Base-by-base conservation (phyloP, 2,113 vertebrate genomes). In the Amphiprion percula region DNA sequence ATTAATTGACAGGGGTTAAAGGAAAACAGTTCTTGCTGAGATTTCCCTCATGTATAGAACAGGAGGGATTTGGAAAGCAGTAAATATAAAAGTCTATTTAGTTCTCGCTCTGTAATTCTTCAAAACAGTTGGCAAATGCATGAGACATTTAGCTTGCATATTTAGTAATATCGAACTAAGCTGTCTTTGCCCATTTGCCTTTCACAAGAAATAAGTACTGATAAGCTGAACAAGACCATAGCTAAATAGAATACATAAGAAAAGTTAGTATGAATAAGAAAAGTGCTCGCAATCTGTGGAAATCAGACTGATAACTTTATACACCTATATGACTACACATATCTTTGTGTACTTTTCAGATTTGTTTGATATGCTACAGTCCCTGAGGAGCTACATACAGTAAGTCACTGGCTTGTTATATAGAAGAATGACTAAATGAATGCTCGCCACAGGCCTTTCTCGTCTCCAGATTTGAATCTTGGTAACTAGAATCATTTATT, bases 401-500 rank as follows among this genome's bases (percentile, higher is more conserved):
- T 63, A 65, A 77, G 68, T 75, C 64, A 74, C 72, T 63, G 63
- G 46, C 69, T 85, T 81, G 66, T 83, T 91, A 72, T 82, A 68
- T 52, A 68, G 41, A 76, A 53, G 70, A 71, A 82, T 85, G 87
- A 90, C 76, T 85, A 68, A 89, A 80, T 68, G 61, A 83, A 87
- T 47, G 75, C 72, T 64, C 21, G 75, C 87, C 84, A 67, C 82
- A 78, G 88, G 90, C 84, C 83, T 76, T 66, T 77, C 67, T 79
- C 79, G 53, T 73, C 79, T 85, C 33, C 65, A 52, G 59, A 81
- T 88, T 89, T 83, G 86, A 88, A 68, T 83, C 86, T 62, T 62
- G 73, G 79, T 82, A 90, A 83, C 82, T 44, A 82, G 60, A 90
- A 86, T 91, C 75, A 91, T 88, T 86, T 87, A 82, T 91, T 77